A percentile compares a stretch with the other conserved stretches of the same genome.
Evolutionary conservation across 1,140 invertebrate genomes (phyloP).

Genomic region (Eurosta solidaginis): DNA sequence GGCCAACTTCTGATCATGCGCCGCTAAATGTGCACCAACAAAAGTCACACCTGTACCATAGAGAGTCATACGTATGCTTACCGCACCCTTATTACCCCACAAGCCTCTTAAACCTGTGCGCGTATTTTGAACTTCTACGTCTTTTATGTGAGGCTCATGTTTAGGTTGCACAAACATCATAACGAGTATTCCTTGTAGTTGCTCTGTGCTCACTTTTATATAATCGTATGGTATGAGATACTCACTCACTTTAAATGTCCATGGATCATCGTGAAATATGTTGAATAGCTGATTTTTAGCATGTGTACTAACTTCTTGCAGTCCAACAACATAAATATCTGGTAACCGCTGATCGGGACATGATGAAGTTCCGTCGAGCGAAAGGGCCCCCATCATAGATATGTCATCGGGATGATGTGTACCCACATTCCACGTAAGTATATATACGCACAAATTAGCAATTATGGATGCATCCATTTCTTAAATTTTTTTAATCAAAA

Average conservation of each 20-base stretch:
- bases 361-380: conserved; percentile 65
- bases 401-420: conserved; percentile 69
- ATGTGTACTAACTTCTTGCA: conserved; percentile 88
- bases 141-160: conserved; percentile 78
- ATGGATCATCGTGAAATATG: conserved; percentile 81
- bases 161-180: conserved; percentile 76
- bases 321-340: conserved; percentile 82
- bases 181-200: conserved; percentile 80
- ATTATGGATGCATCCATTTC: conserved; percentile 40
- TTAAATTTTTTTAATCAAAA: not conserved
- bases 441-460: conserved; percentile 66
- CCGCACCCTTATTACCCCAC: conserved; percentile 87
- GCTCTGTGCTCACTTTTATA: conserved; percentile 71
- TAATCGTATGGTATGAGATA: conserved; percentile 2
- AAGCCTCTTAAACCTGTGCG: conserved; percentile 86
- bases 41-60: conserved; percentile 86
- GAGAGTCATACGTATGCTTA: conserved; percentile 82
- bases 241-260: conserved; percentile 60
- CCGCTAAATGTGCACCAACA: conserved; percentile 86
- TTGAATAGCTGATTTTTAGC: conserved; percentile 81
- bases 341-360: conserved; percentile 67
- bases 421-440: conserved; percentile 85
- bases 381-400: conserved; percentile 71
- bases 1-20: conserved; percentile 79
- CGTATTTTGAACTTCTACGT: conserved; percentile 84